Evolutionary conservation across 2,888 invertebrate species (phyloP), one percentile per base, ranked within the genome.

Genomic region (Sphinx pinastri): DNA sequence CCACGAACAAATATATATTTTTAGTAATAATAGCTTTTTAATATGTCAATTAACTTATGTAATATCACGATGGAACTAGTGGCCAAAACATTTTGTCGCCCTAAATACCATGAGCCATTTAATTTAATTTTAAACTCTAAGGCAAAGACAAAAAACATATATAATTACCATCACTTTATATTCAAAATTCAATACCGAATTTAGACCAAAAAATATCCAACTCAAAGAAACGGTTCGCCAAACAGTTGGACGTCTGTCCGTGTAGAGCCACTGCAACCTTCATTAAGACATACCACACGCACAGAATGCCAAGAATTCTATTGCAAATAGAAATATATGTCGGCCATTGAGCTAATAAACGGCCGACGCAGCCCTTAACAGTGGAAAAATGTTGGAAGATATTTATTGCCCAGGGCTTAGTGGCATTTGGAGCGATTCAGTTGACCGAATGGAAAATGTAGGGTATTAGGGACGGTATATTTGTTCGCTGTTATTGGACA

Each of bases 271-370:
- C 19, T 47, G 19, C 58, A 10, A 25, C 71, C 80, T 80, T 81
- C 76, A 82, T 82, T 80, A 82, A 55, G 71, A 49, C 75, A 79
- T 79, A 76, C 78, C 76, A 69, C 72, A 73, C 71, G 74, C 70
- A 72, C 51, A 66, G 59, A 68, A 67, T 47, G 57, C 38, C 55
- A 57, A 45, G 38, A 58, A 60, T 45, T 55, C n/a, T 45, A 55
- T 66, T 60, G 52, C 66, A 75, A 75, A 76, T 74, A 69, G 66
- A 72, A 70, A 76, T 76, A 72, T 77, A 75, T 74, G 75, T 72
- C n/a, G 68, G 70, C 67, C 69, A 75, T 74, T 71, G 69, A 52
- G 68, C 75, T 78, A 80, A 80, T 81, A 80, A 77, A 76, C 68
- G 71, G 59, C 51, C 49, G 57, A 51, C 63, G 67, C 25, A 72